phyloP scores from a whole-genome alignment of 2,797 vertebrate species.

The Scarus forsteni region DNA sequence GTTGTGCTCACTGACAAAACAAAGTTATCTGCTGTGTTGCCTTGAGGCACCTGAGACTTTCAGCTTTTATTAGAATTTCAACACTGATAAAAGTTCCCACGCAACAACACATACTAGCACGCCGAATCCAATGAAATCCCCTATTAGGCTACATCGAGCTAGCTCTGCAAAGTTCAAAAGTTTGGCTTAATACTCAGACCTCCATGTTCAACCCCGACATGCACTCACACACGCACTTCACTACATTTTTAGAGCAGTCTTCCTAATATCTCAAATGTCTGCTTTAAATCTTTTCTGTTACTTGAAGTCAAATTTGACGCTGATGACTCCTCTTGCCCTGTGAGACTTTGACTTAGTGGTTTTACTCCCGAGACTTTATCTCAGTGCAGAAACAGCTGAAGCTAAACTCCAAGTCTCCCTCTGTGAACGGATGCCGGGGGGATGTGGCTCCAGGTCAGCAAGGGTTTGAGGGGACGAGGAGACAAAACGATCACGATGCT shows the following conservation, averaged over 20 bases:
- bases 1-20: background rate
- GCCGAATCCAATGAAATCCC: background rate
- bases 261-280: slow-evolving; percentile 25
- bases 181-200: slow-evolving; percentile 8
- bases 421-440: slow-evolving; percentile 66
- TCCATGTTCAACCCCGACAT: slow-evolving; percentile 4
- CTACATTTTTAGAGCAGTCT: slow-evolving; percentile 12
- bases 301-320: slow-evolving; percentile 46
- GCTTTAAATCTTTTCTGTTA: slow-evolving; percentile 28
- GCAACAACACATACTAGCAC: slow-evolving; percentile 4
- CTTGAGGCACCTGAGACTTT: slow-evolving; percentile 2
- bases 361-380: slow-evolving; percentile 44
- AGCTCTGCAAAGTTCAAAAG: background rate
- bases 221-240: slow-evolving; percentile 6
- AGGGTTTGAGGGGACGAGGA: slow-evolving; percentile 64
- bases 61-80: slow-evolving; percentile 2
- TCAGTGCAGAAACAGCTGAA: slow-evolving; percentile 61
- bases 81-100: slow-evolving; percentile 14
- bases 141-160: slow-evolving; percentile 4
- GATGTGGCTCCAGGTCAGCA: slow-evolving; percentile 53
- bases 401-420: slow-evolving; percentile 44
- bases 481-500: slow-evolving; percentile 66
- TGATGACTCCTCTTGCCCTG: slow-evolving; percentile 51
- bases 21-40: background rate
- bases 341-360: slow-evolving; percentile 30